A percentile compares a stretch with the other conserved stretches of the same genome.
Conservation (phyloP, 1,140 invertebrate genomes). For the Penaeus vannamei region DNA sequence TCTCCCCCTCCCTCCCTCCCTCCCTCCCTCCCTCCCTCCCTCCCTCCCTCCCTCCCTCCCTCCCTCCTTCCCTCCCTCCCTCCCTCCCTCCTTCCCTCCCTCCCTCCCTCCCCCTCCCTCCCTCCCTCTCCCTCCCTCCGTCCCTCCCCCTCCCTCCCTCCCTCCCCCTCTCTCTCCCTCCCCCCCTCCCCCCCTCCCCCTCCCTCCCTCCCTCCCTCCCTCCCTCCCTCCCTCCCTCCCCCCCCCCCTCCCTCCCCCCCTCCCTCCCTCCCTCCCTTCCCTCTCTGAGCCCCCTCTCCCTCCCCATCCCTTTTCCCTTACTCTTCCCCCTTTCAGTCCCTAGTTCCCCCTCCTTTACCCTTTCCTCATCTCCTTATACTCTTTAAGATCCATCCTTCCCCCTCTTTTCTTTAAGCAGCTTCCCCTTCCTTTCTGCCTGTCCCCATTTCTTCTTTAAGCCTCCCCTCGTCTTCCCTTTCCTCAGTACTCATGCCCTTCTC, state of each 20-base stretch:
- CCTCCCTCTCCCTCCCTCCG: too few relatives aligned
- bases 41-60: too few relatives aligned
- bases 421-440: not conserved
- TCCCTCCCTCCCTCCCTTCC: not conserved
- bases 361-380: too few relatives aligned
- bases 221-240: not conserved
- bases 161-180: too few relatives aligned
- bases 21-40: too few relatives aligned
- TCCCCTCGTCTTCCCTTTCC: too few relatives aligned
- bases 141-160: too few relatives aligned
- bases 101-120: not conserved
- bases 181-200: too few relatives aligned
- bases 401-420: not conserved
- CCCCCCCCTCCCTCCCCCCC: not conserved
- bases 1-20: not conserved
- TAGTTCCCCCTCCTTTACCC: too few relatives aligned
- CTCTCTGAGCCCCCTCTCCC: not conserved
- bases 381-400: not conserved
- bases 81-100: too few relatives aligned
- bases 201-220: too few relatives aligned
- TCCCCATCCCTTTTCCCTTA: not conserved
- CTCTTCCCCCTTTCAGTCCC: not conserved
- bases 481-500: too few relatives aligned
- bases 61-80: not conserved
- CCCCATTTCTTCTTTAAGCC: not conserved